Conservation (phyloP, 2,113 vertebrate species). For the Henicopernis longicauda region DNA sequence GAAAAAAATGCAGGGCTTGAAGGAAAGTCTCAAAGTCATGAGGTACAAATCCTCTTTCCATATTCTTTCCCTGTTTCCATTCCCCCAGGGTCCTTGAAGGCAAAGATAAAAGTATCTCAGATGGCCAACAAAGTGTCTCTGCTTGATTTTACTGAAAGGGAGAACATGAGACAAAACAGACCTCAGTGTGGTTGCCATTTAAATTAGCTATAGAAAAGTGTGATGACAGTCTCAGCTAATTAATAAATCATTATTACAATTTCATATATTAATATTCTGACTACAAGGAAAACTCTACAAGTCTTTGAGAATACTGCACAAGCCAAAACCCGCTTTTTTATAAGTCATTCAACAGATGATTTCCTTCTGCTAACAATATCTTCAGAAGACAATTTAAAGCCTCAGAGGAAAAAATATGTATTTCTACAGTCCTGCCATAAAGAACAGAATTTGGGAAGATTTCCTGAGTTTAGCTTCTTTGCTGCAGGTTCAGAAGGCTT, state of each 20-base stretch:
- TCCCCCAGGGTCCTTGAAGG: background rate
- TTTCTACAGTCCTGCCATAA: constrained; percentile 9
- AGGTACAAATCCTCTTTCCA: constrained; percentile 40
- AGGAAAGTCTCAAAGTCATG: background rate
- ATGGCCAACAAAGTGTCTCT: constrained; percentile 27
- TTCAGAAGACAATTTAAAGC: constrained; percentile 4
- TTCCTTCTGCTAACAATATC: constrained; percentile 10
- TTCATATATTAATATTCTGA: background rate
- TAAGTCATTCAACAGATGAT: constrained; percentile 2
- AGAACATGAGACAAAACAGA: constrained; percentile 24
- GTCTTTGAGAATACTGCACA: background rate
- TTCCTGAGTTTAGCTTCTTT: background rate
- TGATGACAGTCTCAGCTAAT: constrained; percentile 32
- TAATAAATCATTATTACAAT: constrained; percentile 41
- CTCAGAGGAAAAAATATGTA: background rate
- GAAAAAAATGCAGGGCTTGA: background rate
- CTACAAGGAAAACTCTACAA: background rate
- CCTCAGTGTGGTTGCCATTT: background rate
- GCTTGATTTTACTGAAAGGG: constrained; percentile 7
- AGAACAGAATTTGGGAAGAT: background rate
- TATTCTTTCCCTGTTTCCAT: constrained; percentile 15
- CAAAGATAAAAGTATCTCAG: constrained; percentile 44
- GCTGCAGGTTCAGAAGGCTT: background rate
- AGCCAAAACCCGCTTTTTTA: background rate
- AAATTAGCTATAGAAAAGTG: constrained; percentile 13